These are phyloP conservation scores for Turdus rufiventris DNA, from an alignment of 2,113 vertebrate genomes.

Conservation along the genomic window DNA sequence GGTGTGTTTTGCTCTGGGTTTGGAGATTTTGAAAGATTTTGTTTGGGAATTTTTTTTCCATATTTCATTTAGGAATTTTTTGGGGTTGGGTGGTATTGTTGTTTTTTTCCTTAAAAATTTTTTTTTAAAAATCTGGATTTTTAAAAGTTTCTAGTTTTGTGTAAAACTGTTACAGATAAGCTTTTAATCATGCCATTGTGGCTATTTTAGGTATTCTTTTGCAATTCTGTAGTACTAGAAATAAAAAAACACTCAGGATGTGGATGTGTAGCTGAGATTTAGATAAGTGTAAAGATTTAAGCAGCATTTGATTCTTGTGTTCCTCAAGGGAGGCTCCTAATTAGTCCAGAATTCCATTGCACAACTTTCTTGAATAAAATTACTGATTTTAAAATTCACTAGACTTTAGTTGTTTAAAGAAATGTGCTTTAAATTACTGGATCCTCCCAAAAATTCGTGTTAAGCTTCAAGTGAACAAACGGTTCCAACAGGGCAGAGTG, in stretches of 20 bases:
- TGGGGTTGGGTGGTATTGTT: no score
- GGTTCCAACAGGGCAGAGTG: fast-evolving
- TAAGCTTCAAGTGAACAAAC: not conserved
- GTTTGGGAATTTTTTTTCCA: not conserved
- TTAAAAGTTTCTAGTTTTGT: not conserved
- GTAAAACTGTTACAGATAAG: fast-evolving
- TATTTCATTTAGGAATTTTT: fast-evolving
- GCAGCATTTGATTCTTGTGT: not conserved
- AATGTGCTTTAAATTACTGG: not conserved
- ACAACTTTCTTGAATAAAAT: not conserved
- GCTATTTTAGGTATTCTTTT: not conserved
- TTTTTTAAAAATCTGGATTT: not conserved
- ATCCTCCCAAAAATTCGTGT: fast-evolving
- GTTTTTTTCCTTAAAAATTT: not conserved
- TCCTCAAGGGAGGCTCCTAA: not conserved
- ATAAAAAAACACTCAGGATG: not conserved
- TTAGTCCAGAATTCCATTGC: not conserved
- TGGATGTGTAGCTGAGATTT: not conserved
- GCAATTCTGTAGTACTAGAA: not conserved
- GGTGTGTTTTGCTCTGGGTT: not conserved
- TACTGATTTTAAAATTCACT: not conserved
- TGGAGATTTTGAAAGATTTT: not conserved
- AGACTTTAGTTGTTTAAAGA: not conserved
- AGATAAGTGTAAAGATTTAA: not conserved
- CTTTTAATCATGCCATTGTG: not conserved